Conservation (phyloP, 2,797 vertebrate species). For the Neosilurus mollespiculum region DNA sequence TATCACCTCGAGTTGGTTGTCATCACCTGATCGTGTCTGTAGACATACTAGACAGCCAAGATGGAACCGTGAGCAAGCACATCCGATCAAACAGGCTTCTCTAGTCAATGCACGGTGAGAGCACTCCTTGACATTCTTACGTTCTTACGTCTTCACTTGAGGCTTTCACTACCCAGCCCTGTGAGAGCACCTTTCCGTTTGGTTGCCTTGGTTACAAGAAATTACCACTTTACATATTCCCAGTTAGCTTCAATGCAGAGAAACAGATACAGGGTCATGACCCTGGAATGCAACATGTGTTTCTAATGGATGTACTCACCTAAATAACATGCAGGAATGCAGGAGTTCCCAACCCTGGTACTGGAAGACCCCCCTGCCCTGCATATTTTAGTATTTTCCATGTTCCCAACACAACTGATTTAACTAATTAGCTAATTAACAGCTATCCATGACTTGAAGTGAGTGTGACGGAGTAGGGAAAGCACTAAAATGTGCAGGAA, state of each 20-base stretch:
- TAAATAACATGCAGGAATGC: constrained; percentile 35
- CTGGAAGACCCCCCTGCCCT: no score
- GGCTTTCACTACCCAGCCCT: neutral
- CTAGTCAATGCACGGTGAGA: neutral
- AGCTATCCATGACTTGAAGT: no score
- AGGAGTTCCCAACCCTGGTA: no score
- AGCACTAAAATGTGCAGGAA: no score
- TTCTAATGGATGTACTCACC: constrained; percentile 45
- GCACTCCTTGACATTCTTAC: constrained; percentile 4
- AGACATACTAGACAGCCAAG: neutral
- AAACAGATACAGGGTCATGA: constrained; percentile 38
- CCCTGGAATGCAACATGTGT: constrained; percentile 49
- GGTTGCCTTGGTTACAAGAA: constrained; percentile 44
- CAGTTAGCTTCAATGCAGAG: constrained; percentile 1
- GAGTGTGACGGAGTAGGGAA: no score
- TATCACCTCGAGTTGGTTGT: neutral
- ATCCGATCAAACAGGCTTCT: constrained; percentile 25
- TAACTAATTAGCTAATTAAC: no score
- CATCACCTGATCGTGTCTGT: neutral
- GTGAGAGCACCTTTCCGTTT: constrained; percentile 30
- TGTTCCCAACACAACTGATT: no score
- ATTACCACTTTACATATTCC: constrained; percentile 41
- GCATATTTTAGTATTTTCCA: no score
- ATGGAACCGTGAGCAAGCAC: constrained; percentile 1
- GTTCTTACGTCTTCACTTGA: neutral